Percentiles rank a stretch among this genome's conserved stretches.
These are phyloP conservation scores for Elaphurus davidianus DNA, from an alignment of 2,113 vertebrate genomes.

Conservation along the genomic window DNA sequence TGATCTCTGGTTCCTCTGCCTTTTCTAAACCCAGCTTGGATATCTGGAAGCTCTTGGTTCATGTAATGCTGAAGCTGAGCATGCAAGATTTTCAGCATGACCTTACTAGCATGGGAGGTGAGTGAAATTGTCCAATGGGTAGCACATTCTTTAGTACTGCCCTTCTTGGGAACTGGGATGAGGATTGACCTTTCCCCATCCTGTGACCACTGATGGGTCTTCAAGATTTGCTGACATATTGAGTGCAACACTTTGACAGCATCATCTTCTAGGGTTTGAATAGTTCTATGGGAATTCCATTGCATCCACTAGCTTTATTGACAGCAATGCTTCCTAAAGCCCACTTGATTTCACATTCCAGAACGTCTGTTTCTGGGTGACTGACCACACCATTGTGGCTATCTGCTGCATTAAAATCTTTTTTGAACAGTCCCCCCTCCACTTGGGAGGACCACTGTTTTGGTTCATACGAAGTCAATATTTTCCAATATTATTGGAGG, in stretches of 20 bases:
- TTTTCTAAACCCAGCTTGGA: not conserved
- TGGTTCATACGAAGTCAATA: not conserved
- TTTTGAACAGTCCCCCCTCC: not conserved
- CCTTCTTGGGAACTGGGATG: not conserved
- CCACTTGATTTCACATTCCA: not conserved
- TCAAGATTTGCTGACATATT: not conserved
- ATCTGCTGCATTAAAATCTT: not conserved
- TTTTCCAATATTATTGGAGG: not conserved
- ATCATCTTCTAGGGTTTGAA: not conserved
- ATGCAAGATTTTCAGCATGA: not conserved
- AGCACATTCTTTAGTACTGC: not conserved
- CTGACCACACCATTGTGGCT: not conserved
- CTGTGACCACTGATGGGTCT: not conserved
- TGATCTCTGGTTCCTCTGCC: not conserved
- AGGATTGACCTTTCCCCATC: rapidly evolving
- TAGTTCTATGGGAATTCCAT: not conserved
- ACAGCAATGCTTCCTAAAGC: not conserved
- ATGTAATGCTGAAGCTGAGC: not conserved
- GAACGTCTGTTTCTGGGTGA: not conserved
- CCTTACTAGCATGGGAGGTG: not conserved
- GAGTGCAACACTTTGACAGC: not conserved
- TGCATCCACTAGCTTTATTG: not conserved
- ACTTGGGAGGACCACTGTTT: not conserved
- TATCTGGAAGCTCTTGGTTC: not conserved
- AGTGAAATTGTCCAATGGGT: not conserved